Evolutionary conservation across 2,797 vertebrate genomes (phyloP).

Genomic region (Sphenopsis melanotis): DNA sequence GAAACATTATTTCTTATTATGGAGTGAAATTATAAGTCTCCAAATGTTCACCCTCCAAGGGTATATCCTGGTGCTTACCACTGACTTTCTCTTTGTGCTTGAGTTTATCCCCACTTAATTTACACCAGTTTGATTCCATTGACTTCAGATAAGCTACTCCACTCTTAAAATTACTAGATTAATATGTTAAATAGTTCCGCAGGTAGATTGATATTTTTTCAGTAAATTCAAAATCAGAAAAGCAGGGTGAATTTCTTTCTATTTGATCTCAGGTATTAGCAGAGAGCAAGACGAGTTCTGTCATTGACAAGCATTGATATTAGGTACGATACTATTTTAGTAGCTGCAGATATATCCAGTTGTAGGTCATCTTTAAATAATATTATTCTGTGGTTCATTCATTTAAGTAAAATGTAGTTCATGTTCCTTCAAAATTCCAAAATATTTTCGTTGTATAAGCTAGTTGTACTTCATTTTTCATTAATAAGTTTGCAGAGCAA

Average conservation of each 20-base stretch:
- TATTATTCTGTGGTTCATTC: background rate
- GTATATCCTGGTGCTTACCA: background rate
- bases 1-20: background rate
- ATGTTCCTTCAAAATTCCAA: conserved; percentile 21
- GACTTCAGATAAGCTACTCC: background rate
- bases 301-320: background rate
- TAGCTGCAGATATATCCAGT: background rate
- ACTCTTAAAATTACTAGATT: background rate
- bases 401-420: background rate
- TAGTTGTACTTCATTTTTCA: conserved; percentile 45
- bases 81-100: background rate
- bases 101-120: background rate
- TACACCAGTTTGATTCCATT: background rate
- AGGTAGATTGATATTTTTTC: background rate
- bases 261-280: background rate
- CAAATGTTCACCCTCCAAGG: background rate
- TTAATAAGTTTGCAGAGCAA: conserved; percentile 35
- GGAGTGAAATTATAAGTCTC: background rate
- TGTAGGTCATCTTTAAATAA: background rate
- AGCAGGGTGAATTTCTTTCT: background rate
- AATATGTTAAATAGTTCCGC: background rate
- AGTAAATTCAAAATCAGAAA: background rate
- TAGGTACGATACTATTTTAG: background rate
- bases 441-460: conserved; percentile 48
- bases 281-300: background rate